A percentile compares a stretch with the other conserved stretches of the same genome.
Conservation (phyloP, 2,113 vertebrate genomes). For the Podocnemis expansa region DNA sequence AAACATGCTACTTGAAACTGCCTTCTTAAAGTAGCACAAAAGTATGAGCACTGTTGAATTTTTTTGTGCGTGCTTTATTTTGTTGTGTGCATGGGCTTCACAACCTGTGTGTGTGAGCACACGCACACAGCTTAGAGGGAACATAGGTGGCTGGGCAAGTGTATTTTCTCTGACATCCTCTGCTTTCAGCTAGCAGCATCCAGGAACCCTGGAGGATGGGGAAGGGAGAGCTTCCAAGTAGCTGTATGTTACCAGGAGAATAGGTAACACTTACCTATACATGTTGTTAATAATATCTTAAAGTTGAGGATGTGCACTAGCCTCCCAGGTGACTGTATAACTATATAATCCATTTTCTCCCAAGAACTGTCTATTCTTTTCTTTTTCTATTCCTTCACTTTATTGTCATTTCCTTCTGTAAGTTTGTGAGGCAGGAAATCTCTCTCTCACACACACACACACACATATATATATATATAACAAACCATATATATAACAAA, state of each 20-base stretch:
- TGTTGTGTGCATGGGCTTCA: no score
- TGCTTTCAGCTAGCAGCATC: not conserved
- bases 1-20: no score
- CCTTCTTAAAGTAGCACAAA: no score
- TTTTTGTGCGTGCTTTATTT: no score
- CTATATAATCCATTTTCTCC: not conserved
- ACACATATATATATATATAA: no score
- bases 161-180: not conserved
- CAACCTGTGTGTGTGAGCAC: no score
- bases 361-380: not conserved
- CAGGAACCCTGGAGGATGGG: not conserved
- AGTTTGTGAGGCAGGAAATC: not conserved
- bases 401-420: not conserved
- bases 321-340: not conserved
- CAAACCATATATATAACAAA: no score
- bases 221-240: not conserved
- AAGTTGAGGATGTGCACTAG: not conserved
- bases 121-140: no score
- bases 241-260: not conserved
- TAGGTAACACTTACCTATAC: not conserved
- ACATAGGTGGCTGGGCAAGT: not conserved
- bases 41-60: no score
- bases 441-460: no score
- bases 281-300: not conserved
- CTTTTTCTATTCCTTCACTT: not conserved